Percentiles rank a stretch among this genome's conserved stretches.
Conservation (phyloP, 1,140 invertebrate genomes). For the Lasioglossum baleicum region DNA sequence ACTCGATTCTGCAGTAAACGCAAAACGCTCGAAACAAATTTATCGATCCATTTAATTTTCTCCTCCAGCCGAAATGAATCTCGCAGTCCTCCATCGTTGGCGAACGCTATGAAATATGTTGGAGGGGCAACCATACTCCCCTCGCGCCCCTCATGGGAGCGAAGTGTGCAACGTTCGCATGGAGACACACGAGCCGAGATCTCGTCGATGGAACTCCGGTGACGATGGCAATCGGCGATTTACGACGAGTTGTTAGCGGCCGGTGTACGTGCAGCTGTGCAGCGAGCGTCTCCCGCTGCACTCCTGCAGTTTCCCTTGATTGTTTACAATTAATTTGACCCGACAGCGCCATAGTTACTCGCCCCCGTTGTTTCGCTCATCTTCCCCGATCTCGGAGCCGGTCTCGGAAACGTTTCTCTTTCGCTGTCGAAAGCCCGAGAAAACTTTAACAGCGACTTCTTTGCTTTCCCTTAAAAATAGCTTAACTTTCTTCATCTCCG, state of each 20-base stretch:
- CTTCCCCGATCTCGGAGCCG: background rate
- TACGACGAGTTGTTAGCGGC: constrained; percentile 44
- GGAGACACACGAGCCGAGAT: background rate
- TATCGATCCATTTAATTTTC: no score
- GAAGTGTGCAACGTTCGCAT: background rate
- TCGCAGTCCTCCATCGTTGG: no score
- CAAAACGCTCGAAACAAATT: no score
- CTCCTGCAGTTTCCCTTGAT: constrained; percentile 41
- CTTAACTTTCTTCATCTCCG: background rate
- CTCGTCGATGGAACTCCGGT: constrained; percentile 18
- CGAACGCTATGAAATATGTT: no score
- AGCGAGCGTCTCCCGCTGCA: constrained; percentile 13
- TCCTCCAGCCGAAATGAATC: no score
- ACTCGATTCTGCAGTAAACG: no score
- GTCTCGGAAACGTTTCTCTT: background rate
- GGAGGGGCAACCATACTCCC: background rate
- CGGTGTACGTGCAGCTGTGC: constrained; percentile 44
- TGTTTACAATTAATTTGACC: constrained; percentile 51
- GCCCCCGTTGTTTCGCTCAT: constrained; percentile 21
- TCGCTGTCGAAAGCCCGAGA: background rate
- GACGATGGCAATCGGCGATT: constrained; percentile 49
- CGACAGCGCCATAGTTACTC: constrained; percentile 22
- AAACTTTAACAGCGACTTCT: background rate
- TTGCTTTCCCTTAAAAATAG: constrained; percentile 2
- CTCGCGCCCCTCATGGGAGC: background rate